Conservation (phyloP, 1,140 invertebrate genomes). For the Drosophila nikananu region DNA sequence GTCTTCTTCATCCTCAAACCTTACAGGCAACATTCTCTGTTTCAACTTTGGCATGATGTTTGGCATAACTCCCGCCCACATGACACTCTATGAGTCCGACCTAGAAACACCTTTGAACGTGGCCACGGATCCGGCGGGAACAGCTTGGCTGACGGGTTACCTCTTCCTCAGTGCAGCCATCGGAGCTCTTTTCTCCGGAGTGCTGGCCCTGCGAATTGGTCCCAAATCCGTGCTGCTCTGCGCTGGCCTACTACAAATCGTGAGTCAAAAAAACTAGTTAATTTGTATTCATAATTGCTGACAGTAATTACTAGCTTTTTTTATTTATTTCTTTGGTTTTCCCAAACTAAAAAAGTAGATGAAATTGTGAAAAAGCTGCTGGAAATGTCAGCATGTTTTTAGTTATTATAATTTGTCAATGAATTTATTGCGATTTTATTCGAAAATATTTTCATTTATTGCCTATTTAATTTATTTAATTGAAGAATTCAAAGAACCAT, state of each 20-base stretch:
- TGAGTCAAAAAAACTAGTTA: constrained; percentile 34
- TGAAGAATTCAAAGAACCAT: background rate
- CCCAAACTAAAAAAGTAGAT: background rate
- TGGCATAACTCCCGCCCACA: constrained; percentile 74
- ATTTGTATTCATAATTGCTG: background rate
- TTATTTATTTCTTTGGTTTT: background rate
- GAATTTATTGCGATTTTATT: background rate
- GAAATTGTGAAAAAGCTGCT: background rate
- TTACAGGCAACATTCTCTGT: constrained; percentile 68
- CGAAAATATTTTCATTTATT: background rate
- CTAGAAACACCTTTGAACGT: constrained; percentile 52
- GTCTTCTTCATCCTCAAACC: fast-evolving
- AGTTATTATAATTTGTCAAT: background rate
- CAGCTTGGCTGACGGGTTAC: constrained; percentile 57
- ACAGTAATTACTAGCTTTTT: background rate
- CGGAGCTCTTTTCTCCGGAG: constrained; percentile 59
- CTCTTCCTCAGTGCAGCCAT: constrained; percentile 69
- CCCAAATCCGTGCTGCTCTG: constrained; percentile 71
- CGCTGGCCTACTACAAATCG: constrained; percentile 74
- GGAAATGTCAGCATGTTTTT: background rate
- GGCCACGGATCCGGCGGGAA: constrained; percentile 46
- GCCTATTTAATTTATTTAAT: background rate
- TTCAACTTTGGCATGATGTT: constrained; percentile 78
- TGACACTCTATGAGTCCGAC: constrained; percentile 65
- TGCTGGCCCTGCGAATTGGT: constrained; percentile 63